Evolutionary conservation across 2,797 vertebrate species (phyloP).

Genomic region (Alectoris magna): DNA sequence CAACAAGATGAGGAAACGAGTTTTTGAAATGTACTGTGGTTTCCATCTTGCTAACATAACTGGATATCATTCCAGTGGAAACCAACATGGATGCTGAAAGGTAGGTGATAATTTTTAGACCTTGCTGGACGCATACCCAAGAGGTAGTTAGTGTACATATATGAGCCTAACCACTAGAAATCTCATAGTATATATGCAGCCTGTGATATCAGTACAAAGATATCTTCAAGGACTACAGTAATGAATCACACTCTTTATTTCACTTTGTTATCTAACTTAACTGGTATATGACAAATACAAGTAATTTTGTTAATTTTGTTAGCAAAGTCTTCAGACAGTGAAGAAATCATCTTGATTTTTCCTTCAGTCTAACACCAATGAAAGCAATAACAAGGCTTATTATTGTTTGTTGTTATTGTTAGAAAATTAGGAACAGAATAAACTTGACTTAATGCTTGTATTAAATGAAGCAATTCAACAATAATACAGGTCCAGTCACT

Average conservation of each 20-base stretch:
- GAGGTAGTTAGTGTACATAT: background rate
- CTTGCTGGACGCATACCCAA: background rate
- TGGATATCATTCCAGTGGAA: background rate
- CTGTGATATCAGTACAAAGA: background rate
- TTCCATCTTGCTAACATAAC: background rate
- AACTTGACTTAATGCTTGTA: background rate
- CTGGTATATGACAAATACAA: background rate
- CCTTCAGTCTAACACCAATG: background rate
- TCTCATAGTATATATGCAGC: background rate
- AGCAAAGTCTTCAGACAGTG: background rate
- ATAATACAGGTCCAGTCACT: background rate
- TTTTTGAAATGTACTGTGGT: background rate
- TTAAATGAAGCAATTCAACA: background rate
- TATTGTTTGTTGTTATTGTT: background rate
- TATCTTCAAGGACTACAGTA: background rate
- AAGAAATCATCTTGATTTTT: background rate
- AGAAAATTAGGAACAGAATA: background rate
- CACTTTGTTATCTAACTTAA: background rate
- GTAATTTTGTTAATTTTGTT: background rate
- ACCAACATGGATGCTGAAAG: background rate
- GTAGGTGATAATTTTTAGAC: background rate
- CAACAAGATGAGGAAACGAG: background rate
- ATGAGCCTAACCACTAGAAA: background rate
- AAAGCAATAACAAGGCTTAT: background rate
- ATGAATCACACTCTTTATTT: background rate